Evolutionary conservation across 2,888 invertebrate species (phyloP), one percentile per base, ranked within the genome.

Genomic region (Tetropium fuscum): DNA sequence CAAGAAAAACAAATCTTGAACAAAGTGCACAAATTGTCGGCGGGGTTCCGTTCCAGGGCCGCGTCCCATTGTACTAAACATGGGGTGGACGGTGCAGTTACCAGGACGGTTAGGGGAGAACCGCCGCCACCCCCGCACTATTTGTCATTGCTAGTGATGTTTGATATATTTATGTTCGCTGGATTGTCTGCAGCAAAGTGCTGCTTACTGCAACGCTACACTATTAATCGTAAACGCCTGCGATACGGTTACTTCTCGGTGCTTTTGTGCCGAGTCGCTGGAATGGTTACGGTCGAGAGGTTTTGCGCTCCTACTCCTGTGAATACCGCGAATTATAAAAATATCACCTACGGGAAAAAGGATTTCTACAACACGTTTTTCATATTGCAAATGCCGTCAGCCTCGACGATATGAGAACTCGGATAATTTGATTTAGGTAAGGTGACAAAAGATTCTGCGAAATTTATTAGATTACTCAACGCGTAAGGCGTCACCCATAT

Each of bases 101-200:
- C 40, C 36, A 44, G 25, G 36, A 34, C 45, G 13, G 15, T 44
- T 41, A 34, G 40, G 43, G 41, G 43, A 40, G 15, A 34, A 48
- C 5, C 51, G 49, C 53, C 45, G 64, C 73, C 73, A 73, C 78
- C 78, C 78, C 74, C 74, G 67, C 70, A 73, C 78, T 74, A 80
- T 80, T 80, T 80, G 80, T 80, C 80, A 80, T 79, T 78, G 79
- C 74, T 75, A 76, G 78, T 77, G 78, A 79, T 77, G 79, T 75
- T 74, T 80, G 80, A 80, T 79, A 79, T 80, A 80, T 80, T 80
- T 80, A 80, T 80, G 79, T 79, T 74, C 70, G 72, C 68, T 55
- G 75, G 74, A 76, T 76, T 76, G 78, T 78, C 78, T 78, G 75
- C 73, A 71, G 72, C 76, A 75, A 78, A 78, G 78, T 78, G 77